These are phyloP conservation scores for Phoronis australis DNA, from an alignment of 2,888 invertebrate genomes.

Conservation along the genomic window DNA sequence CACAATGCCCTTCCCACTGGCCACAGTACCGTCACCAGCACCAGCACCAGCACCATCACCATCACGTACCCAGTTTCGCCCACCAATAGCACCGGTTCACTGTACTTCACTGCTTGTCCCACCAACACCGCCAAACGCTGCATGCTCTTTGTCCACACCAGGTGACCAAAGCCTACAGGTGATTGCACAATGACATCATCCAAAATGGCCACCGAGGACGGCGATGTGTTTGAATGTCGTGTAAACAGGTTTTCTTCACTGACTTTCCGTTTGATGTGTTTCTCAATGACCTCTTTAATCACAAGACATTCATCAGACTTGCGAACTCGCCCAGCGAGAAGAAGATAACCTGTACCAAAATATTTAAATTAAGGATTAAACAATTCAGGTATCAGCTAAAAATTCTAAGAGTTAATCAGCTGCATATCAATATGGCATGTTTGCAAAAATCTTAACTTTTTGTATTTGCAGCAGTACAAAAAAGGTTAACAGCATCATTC, in stretches of 20 bases:
- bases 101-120: conserved; percentile 74
- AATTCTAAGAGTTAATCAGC: too few relatives aligned
- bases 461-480: too few relatives aligned
- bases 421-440: too few relatives aligned
- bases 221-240: conserved; percentile 60
- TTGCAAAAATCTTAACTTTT: too few relatives aligned
- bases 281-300: conserved; percentile 66
- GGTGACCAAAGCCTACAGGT: conserved; percentile 62
- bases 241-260: conserved; percentile 67
- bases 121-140: conserved; percentile 63
- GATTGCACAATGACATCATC: conserved; percentile 15
- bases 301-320: conserved; percentile 74
- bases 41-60: too few relatives aligned
- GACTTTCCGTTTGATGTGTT: conserved; percentile 70
- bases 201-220: conserved; percentile 60
- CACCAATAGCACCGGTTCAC: conserved; percentile 90
- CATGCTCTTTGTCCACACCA: conserved; percentile 95
- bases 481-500: too few relatives aligned
- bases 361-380: too few relatives aligned
- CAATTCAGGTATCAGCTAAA: too few relatives aligned
- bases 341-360: conserved; percentile 73
- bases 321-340: conserved; percentile 88
- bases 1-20: too few relatives aligned
- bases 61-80: conserved; percentile 82
- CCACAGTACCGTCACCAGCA: too few relatives aligned